Base-by-base conservation (phyloP, 2,888 invertebrate genomes). In the Aethes cnicana region DNA sequence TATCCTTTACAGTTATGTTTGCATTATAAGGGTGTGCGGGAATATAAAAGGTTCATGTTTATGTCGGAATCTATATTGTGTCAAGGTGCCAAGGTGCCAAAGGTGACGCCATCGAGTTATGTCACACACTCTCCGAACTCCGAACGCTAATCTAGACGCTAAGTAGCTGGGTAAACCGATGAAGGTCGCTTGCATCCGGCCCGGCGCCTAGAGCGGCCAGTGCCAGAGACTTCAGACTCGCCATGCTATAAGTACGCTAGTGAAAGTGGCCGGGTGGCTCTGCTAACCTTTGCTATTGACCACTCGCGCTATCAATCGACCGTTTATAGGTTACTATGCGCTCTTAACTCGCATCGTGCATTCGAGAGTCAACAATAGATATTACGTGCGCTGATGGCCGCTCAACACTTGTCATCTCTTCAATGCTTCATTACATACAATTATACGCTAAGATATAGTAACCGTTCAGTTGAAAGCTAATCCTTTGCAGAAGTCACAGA, bases 141-240 rank as follows among this genome's bases (percentile, higher is more conserved):
- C 64, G 69, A 63, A 63, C 59, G 74, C 70, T 71, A 76, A 78
- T 74, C 74, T 80, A 75, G 67, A 59, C 79, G 83, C 68, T 84
- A 87, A 88, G 74, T 78, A 68, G 64, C 63, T 72, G 55, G 58
- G 59, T 72, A 83, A 75, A 82, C 77, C 55, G 66, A 48, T 59
- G 81, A 87, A 87, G 87, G 86, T 83, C 84, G 77, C 64, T 55
- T 74, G 80, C 66, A 83, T 84, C 83, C 81, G 82, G 74, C 67
- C 72, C 48, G 57, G 50, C 23, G 36, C 28, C 32, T 25, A 23
- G 36, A 39, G 33, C n/a, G 16, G 42, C 18, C 23, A 28, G 39
- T 11, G 44, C 32, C 35, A 39, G n/a, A n/a, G n/a, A n/a, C 39
- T 37, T 49, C 52, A 21, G 5, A 25, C 14, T 14, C 21, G 32